Conservation (phyloP, 2,797 vertebrate genomes). For the Anniella stebbinsi region DNA sequence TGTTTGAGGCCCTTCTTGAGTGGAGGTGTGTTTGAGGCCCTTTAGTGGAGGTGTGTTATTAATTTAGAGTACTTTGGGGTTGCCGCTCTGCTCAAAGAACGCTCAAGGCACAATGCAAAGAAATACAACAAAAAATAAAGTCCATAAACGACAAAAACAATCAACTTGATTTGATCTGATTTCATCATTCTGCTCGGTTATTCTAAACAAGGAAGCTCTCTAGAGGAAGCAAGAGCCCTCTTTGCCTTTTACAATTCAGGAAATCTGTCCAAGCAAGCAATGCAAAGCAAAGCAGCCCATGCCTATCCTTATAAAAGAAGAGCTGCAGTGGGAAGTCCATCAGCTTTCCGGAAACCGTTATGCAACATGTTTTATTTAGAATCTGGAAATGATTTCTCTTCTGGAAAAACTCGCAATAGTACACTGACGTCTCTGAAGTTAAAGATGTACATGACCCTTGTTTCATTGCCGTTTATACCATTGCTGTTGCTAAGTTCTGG, state of each 20-base stretch:
- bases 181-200: background rate
- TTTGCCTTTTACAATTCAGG: background rate
- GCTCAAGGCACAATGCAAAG: too few relatives aligned
- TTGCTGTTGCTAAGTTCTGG: background rate
- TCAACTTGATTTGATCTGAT: background rate
- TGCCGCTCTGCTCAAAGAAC: too few relatives aligned
- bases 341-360: background rate
- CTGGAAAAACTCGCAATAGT: background rate
- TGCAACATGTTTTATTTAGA: background rate
- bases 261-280: background rate
- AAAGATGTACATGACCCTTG: too few relatives aligned
- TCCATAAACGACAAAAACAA: too few relatives aligned
- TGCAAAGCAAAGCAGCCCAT: background rate
- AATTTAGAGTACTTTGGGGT: too few relatives aligned
- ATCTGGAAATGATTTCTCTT: background rate
- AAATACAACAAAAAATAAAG: too few relatives aligned
- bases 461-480: background rate
- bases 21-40: too few relatives aligned
- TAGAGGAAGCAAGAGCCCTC: background rate
- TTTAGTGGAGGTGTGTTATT: too few relatives aligned
- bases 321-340: background rate
- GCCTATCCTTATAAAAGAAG: background rate
- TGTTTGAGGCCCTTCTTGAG: too few relatives aligned
- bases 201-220: background rate
- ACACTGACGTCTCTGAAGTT: background rate